Percentiles rank a stretch among this genome's conserved stretches.
Conservation (phyloP, 2,888 invertebrate species). For the Leptarthrus brevirostris region DNA sequence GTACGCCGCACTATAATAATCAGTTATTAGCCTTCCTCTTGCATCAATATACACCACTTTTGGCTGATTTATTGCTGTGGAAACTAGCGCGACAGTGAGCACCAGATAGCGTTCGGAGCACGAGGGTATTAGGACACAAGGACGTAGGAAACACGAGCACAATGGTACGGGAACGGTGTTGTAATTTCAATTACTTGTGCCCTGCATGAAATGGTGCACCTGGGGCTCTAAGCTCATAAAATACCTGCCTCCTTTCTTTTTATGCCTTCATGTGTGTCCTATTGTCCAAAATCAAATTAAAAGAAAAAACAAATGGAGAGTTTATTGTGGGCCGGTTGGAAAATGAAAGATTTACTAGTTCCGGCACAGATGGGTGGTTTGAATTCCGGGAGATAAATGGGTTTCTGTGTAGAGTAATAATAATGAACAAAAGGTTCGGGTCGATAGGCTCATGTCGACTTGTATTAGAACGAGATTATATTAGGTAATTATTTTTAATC, state of each 20-base stretch:
- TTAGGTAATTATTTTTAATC: background rate
- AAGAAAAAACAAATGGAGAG: background rate
- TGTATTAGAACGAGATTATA: background rate
- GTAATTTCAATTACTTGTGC: conserved; percentile 5
- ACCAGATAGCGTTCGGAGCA: too few relatives aligned
- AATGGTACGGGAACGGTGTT: background rate
- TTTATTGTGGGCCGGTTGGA: background rate
- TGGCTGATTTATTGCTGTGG: background rate
- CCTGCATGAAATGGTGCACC: background rate
- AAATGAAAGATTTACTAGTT: background rate
- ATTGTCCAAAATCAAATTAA: background rate
- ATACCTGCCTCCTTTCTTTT: background rate
- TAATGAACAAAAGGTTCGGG: background rate
- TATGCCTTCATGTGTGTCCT: background rate
- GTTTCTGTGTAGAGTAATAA: background rate
- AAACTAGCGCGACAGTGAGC: too few relatives aligned
- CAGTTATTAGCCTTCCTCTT: background rate
- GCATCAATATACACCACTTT: background rate
- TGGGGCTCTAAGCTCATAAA: conserved; percentile 7
- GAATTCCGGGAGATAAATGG: background rate
- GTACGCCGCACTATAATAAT: background rate
- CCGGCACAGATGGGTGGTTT: background rate
- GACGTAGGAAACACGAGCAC: background rate
- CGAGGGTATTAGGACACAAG: background rate
- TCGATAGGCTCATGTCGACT: background rate